Percentiles rank a stretch among this genome's conserved stretches.
Evolutionary conservation across 2,888 invertebrate genomes (phyloP).

Genomic region (Dasypogon diadema): DNA sequence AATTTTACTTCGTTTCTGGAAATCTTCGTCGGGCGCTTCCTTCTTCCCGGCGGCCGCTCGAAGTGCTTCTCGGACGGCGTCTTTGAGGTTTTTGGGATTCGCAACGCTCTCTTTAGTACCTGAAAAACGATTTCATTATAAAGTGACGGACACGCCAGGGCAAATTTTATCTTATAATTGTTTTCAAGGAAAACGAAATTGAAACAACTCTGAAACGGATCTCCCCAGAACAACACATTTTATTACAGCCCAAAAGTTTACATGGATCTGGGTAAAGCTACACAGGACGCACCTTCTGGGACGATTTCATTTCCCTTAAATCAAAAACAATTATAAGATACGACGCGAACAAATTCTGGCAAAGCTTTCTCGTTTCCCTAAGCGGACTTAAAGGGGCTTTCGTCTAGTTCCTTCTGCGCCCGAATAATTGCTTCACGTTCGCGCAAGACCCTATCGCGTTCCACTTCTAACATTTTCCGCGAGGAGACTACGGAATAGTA

Average conservation of each 20-base stretch:
- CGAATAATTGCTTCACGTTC: conserved; percentile 32
- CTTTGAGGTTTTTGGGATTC: conserved; percentile 73
- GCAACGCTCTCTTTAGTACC: conserved; percentile 75
- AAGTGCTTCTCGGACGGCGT: conserved; percentile 74
- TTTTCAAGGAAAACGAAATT: conserved; percentile 28
- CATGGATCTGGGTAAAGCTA: no score
- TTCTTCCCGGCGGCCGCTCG: conserved; percentile 56
- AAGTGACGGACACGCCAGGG: background rate
- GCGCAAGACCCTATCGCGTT: conserved; percentile 52
- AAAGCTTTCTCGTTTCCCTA: conserved; percentile 6
- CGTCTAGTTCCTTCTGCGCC: background rate
- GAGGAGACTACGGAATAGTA: conserved; percentile 19
- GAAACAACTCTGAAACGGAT: conserved; percentile 1
- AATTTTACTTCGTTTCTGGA: conserved; percentile 53
- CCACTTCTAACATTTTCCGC: conserved; percentile 45
- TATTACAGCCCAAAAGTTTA: background rate
- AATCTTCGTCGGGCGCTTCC: conserved; percentile 41
- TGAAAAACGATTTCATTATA: conserved; percentile 62
- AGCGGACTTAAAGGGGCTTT: conserved; percentile 54
- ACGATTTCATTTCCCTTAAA: conserved; percentile 50
- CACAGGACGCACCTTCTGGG: no score
- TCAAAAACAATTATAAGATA: conserved; percentile 52
- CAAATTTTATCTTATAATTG: conserved; percentile 46
- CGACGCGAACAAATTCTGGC: background rate
- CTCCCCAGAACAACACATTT: background rate